phyloP scores from a whole-genome alignment of 2,113 vertebrate genomes.

The Carollia perspicillata region DNA sequence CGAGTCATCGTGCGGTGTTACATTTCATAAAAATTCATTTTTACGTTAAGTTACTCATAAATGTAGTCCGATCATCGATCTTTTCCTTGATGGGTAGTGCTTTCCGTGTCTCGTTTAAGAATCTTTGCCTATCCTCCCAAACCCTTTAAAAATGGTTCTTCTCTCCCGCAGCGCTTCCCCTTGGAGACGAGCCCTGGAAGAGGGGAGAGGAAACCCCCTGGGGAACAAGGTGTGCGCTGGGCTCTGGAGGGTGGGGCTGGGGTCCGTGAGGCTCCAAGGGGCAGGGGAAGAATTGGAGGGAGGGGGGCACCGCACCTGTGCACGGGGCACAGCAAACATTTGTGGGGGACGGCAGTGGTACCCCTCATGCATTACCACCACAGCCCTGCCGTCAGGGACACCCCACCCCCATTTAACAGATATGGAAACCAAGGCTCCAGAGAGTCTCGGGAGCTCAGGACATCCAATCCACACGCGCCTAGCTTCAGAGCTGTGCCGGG shows the following conservation, averaged over 20 bases:
- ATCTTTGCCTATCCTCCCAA: not conserved
- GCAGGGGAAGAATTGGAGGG: fast-evolving
- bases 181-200: not conserved
- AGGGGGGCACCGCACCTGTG: no score
- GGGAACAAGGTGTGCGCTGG: fast-evolving
- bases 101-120: not conserved
- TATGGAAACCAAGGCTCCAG: not conserved
- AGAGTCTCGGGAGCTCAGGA: not conserved
- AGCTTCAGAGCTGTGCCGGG: fast-evolving
- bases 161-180: not conserved
- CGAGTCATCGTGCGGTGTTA: no score
- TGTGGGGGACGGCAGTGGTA: fast-evolving
- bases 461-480: fast-evolving
- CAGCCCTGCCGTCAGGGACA: not conserved
- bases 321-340: fast-evolving
- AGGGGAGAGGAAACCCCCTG: not conserved
- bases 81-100: not conserved
- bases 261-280: not conserved
- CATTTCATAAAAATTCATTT: not conserved
- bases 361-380: fast-evolving
- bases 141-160: not conserved
- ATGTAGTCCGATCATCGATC: no score
- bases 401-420: not conserved
- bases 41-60: not conserved
- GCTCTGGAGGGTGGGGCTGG: not conserved